These are phyloP conservation scores for Hyposoter didymator DNA, from an alignment of 2,888 invertebrate species.

Conservation along the genomic window DNA sequence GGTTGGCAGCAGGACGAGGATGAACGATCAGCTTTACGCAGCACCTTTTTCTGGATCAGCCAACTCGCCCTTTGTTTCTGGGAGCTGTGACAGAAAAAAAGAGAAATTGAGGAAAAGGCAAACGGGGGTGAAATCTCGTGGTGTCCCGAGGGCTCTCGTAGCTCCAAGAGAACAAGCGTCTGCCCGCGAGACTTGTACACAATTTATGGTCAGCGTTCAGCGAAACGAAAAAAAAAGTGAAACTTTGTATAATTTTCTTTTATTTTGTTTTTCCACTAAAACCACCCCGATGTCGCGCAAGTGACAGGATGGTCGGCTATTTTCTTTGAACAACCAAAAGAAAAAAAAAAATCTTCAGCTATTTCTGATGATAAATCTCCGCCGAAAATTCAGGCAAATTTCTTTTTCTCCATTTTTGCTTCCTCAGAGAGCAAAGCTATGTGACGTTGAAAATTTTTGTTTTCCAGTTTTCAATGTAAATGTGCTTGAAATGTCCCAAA, in stretches of 20 bases:
- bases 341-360: not conserved
- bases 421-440: too few species aligned
- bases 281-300: not conserved
- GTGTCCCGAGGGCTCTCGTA: constrained; percentile 54
- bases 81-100: constrained; percentile 43
- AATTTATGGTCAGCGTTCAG: constrained; percentile 55
- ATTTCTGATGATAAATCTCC: not conserved
- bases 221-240: constrained; percentile 20
- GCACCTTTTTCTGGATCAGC: constrained; percentile 46
- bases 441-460: too few species aligned
- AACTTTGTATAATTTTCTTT: constrained; percentile 4
- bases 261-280: constrained; percentile 8
- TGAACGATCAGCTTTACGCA: constrained; percentile 22
- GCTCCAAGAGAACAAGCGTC: constrained; percentile 32
- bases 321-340: not conserved
- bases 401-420: not conserved
- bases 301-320: not conserved
- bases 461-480: too few species aligned
- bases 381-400: not conserved
- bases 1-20: not conserved
- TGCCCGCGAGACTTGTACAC: constrained; percentile 49
- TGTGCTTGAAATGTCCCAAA: too few species aligned
- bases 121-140: constrained; percentile 52
- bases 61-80: constrained; percentile 33
- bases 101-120: constrained; percentile 30